Evolutionary conservation across 2,113 vertebrate species (phyloP).

Genomic region (Cervus canadensis): DNA sequence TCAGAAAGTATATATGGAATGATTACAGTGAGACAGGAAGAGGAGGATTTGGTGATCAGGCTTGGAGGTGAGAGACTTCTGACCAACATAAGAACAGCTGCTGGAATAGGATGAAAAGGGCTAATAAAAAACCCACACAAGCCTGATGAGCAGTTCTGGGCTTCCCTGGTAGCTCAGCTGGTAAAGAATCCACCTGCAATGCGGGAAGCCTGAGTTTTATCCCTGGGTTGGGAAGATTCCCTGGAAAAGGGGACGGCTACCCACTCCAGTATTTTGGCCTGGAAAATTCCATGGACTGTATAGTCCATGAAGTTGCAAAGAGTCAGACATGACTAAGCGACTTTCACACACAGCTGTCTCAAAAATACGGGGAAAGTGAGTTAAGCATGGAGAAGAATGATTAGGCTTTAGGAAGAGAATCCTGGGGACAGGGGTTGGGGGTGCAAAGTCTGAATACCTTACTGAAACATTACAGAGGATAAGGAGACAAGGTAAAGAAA

Average conservation of each 20-base stretch:
- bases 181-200: not conserved
- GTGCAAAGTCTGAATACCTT: not conserved
- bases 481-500: not conserved
- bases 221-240: not conserved
- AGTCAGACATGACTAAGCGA: not conserved
- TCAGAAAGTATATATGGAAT: not conserved
- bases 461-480: not conserved
- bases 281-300: not conserved
- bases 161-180: not conserved
- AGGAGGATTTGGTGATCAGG: not conserved
- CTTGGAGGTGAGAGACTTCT: conserved; percentile 13
- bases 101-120: not conserved
- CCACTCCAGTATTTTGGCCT: not conserved
- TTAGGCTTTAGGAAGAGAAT: not conserved
- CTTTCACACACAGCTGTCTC: not conserved
- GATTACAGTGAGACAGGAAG: not conserved
- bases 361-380: not conserved
- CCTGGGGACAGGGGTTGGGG: not conserved
- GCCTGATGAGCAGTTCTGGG: not conserved
- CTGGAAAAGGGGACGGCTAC: not conserved
- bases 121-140: not conserved
- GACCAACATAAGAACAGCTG: not conserved
- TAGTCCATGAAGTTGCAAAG: not conserved
- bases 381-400: not conserved
- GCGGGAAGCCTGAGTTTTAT: not conserved